Evolutionary conservation across 2,888 invertebrate species (phyloP).

Genomic region (Esperia sulphurella): DNA sequence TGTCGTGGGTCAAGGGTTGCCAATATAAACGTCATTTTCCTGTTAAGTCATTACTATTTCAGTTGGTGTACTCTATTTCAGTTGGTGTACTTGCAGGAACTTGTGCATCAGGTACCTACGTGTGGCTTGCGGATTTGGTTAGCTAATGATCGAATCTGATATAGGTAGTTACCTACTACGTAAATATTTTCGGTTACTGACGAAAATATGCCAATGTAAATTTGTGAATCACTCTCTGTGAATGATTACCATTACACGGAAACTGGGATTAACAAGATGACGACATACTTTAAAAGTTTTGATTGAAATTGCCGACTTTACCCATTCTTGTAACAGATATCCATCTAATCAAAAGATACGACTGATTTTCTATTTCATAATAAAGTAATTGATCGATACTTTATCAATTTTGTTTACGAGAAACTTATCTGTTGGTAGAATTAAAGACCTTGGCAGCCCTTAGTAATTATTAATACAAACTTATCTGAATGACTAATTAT

Average conservation of each 20-base stretch:
- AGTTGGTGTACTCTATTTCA: neutral
- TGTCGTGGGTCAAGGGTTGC: constrained; percentile 67
- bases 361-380: neutral
- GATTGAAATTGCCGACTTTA: neutral
- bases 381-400: neutral
- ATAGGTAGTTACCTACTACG: no score
- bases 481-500: neutral
- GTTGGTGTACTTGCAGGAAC: no score
- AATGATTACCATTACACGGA: no score
- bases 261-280: no score
- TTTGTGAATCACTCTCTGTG: no score
- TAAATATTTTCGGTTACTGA: no score
- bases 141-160: no score
- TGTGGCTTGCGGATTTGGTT: no score
- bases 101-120: no score
- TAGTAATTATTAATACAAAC: neutral
- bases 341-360: neutral
- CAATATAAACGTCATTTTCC: constrained; percentile 27
- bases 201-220: no score
- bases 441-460: neutral
- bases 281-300: neutral
- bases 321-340: neutral
- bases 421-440: neutral
- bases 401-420: neutral
- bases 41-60: neutral